Evolutionary conservation across 2,113 vertebrate genomes (phyloP), one percentile per base, ranked within the genome.

Genomic region (Dasypus novemcinctus): DNA sequence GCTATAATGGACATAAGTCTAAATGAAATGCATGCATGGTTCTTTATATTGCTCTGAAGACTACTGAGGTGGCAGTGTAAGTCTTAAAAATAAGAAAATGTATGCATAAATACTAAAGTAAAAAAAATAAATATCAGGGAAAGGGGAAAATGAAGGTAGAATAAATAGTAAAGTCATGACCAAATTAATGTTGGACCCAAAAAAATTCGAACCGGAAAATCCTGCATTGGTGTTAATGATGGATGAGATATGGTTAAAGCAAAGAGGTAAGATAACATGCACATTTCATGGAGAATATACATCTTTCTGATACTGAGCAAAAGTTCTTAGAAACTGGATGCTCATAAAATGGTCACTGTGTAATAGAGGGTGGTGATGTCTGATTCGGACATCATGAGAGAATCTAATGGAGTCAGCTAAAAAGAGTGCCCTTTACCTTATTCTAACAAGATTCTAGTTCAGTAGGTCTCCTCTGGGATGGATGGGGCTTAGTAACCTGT

Each of bases 71-170:
- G 17, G 61, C 8, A 91, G 27, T 81, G 95, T 76, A 88, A 72
- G 36, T 92, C 79, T 91, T 68, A 94, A 96, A 93, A 87, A 93
- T 59, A 41, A 18, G 88, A 14, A 95, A 92, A 29, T 94, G 63
- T 21, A 71, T 72, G 12, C 81, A 88, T 68, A 94, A 1, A 0
- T 84, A 4, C 41, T 91, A 68, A 63, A 90, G 81, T 61, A 38
- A 21, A 64, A 84, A 54, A 92, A 38, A 41, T 64, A 46, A 91
- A 7, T 90, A 78, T 68, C 54, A 81, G 13, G 38, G 21, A 75
- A 74, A 69, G 82, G 20, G 33, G 25, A 92, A 93, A 91, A 86
- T 69, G 7, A 81, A 95, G 38, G 87, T 86, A 72, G n/a, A 33
- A 90, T 41, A 69, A 63, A 72, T 86, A 89, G 52, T 94, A 89